phyloP scores from a whole-genome alignment of 2,797 vertebrate genomes.

The Hippopotamyrus pictus region DNA sequence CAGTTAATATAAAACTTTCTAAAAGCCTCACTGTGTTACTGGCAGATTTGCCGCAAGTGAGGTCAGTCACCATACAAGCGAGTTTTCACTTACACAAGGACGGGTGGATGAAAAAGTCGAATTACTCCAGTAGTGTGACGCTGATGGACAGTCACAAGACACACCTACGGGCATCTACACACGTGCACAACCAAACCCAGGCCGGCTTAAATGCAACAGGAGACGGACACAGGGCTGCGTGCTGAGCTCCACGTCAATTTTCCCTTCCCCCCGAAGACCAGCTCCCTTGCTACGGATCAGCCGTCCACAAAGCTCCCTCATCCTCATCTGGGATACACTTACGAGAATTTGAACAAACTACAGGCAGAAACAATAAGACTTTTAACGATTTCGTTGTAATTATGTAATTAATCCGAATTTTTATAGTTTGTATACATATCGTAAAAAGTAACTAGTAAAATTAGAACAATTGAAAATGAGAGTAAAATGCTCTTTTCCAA shows the following conservation, averaged over 20 bases:
- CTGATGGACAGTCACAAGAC: not conserved
- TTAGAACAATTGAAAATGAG: not conserved
- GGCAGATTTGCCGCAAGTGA: not conserved
- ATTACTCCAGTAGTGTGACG: not conserved
- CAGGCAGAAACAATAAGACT: not conserved
- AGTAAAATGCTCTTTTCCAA: not conserved
- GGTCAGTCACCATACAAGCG: not conserved
- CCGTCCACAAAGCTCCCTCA: not conserved
- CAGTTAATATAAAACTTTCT: not conserved
- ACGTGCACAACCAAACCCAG: not conserved
- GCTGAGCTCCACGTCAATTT: not conserved
- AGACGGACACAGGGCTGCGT: not conserved
- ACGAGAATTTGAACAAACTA: not conserved
- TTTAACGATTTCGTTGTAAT: not conserved
- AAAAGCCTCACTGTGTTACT: not conserved
- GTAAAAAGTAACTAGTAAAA: not conserved
- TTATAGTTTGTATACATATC: not conserved
- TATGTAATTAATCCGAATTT: not conserved
- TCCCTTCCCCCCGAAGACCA: not conserved
- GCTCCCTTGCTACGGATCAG: not conserved
- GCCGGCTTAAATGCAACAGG: not conserved
- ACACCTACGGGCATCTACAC: not conserved
- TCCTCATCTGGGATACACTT: not conserved
- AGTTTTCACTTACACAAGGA: not conserved
- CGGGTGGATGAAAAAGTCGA: not conserved